Percentiles rank a stretch among this genome's conserved stretches.
These are phyloP conservation scores for Paragorgia papillata DNA, from an alignment of 92 coral and sea anemone genomes.

Conservation along the genomic window DNA sequence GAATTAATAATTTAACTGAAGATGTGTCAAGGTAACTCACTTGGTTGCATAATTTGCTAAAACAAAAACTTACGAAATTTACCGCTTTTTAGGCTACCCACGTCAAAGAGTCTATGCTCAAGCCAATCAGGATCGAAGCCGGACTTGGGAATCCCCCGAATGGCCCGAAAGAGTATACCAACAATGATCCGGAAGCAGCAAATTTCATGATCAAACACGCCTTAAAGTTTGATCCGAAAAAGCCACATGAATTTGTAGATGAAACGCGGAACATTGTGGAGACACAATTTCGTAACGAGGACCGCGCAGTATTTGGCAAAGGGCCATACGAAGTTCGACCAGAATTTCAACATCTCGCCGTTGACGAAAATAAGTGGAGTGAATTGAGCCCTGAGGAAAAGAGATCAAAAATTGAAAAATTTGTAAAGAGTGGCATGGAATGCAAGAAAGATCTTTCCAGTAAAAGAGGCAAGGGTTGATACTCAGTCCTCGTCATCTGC, in stretches of 20 bases:
- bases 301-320: slow-evolving; percentile 52
- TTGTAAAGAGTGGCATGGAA: slow-evolving; percentile 34
- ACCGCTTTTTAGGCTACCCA: no score
- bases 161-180: slow-evolving; percentile 19
- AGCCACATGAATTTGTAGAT: slow-evolving; percentile 47
- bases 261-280: slow-evolving; percentile 31
- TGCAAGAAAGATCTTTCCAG: slow-evolving; percentile 33
- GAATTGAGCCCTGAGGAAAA: slow-evolving; percentile 11
- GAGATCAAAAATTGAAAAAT: slow-evolving; percentile 21
- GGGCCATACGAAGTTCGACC: slow-evolving; percentile 44
- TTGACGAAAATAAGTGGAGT: slow-evolving; percentile 18
- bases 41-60: no score
- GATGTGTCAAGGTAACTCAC: no score
- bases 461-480: not conserved
- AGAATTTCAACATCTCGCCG: slow-evolving; percentile 26
- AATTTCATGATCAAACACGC: slow-evolving; percentile 44
- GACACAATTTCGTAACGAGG: slow-evolving; percentile 49
- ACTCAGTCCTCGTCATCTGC: not conserved
- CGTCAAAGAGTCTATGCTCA: slow-evolving; percentile 26
- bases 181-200: slow-evolving; percentile 52
- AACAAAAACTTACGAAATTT: no score
- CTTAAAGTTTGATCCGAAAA: slow-evolving; percentile 38
- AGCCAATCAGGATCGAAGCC: slow-evolving; percentile 41
- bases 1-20: no score
- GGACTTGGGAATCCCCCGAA: slow-evolving; percentile 56